phyloP scores from a whole-genome alignment of 2,113 vertebrate genomes.

The Chinchilla lanigera region DNA sequence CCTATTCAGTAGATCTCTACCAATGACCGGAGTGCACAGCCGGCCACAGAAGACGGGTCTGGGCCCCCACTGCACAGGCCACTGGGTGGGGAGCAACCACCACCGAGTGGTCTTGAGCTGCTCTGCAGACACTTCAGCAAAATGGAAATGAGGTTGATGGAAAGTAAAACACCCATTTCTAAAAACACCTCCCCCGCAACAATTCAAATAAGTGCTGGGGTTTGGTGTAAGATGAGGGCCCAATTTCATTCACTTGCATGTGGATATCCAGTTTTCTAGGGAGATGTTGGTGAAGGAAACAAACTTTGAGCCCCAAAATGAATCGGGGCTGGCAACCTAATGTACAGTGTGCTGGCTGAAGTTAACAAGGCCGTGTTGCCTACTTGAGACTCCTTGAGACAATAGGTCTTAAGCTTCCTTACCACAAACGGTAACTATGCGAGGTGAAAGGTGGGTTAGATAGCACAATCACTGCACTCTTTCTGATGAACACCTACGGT shows the following conservation, averaged over 20 bases:
- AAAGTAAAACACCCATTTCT: slow-evolving; percentile 19
- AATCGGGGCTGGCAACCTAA: background rate
- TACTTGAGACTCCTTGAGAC: background rate
- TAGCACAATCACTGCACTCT: no score
- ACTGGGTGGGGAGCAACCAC: slow-evolving; percentile 96
- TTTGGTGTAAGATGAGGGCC: background rate
- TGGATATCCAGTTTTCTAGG: background rate
- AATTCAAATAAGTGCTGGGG: background rate
- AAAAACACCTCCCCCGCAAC: no score
- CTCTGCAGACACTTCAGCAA: background rate
- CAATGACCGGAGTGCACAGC: slow-evolving; percentile 97
- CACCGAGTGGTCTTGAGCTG: slow-evolving; percentile 93
- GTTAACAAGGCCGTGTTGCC: background rate
- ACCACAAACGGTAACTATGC: background rate
- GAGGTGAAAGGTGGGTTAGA: background rate
- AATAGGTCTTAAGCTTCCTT: background rate
- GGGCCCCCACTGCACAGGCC: slow-evolving; percentile 96
- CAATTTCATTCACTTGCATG: background rate
- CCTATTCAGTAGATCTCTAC: slow-evolving; percentile 98
- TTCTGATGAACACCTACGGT: background rate
- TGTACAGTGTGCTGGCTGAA: no score
- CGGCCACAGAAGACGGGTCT: slow-evolving; percentile 98
- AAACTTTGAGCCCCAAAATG: background rate
- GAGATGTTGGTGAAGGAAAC: background rate
- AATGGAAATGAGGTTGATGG: background rate